Evolutionary conservation across 2,888 invertebrate species (phyloP).

Genomic region (Amphipoea oculea): DNA sequence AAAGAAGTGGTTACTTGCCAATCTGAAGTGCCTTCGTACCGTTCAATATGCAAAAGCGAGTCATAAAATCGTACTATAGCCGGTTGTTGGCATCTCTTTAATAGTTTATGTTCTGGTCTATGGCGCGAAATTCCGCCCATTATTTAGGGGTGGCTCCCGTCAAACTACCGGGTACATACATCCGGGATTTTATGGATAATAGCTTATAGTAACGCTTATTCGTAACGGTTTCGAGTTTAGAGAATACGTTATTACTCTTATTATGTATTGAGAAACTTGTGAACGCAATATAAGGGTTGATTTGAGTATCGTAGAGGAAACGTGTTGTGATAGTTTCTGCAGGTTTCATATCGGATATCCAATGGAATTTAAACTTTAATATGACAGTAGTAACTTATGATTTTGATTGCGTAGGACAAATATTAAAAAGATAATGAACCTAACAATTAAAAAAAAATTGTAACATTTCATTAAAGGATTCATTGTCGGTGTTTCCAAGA

Average conservation of each 20-base stretch:
- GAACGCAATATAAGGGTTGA: neutral
- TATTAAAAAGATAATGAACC: too few species aligned
- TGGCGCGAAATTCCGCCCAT: constrained; percentile 83
- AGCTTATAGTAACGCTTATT: constrained; percentile 64
- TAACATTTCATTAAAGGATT: neutral
- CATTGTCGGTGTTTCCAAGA: neutral
- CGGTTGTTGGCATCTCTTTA: constrained; percentile 77
- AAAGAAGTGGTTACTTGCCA: constrained; percentile 49
- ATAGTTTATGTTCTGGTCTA: constrained; percentile 83
- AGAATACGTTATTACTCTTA: constrained; percentile 20
- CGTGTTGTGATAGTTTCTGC: neutral
- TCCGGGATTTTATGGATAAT: constrained; percentile 77
- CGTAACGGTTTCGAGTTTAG: constrained; percentile 36
- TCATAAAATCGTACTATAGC: constrained; percentile 78
- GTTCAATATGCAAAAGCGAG: constrained; percentile 77
- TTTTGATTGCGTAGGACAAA: neutral
- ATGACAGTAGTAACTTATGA: neutral
- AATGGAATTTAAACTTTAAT: neutral
- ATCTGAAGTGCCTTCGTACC: constrained; percentile 42
- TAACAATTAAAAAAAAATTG: too few species aligned
- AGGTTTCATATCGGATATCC: neutral
- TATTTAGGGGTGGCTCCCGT: constrained; percentile 80
- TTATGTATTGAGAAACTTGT: constrained; percentile 13
- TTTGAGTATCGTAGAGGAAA: neutral
- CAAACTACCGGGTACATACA: constrained; percentile 77